Conservation (phyloP, 2,888 invertebrate genomes). For the Podabrus alpinus region DNA sequence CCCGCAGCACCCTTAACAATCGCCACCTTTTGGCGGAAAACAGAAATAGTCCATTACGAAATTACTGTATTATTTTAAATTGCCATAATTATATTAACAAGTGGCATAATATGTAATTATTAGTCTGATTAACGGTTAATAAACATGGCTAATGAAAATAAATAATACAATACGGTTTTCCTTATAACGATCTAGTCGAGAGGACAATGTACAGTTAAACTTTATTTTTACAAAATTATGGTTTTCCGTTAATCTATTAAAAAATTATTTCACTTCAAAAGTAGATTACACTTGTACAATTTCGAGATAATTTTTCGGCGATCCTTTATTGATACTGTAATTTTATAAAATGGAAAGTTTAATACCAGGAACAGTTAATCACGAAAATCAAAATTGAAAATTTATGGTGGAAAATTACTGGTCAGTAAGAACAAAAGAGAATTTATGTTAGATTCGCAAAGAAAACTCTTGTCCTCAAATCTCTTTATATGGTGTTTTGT, state of each 20-base stretch:
- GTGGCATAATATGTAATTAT: background rate
- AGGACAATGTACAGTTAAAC: constrained; percentile 2
- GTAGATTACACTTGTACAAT: background rate
- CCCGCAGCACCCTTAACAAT: constrained; percentile 25
- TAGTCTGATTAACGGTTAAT: background rate
- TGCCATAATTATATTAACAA: background rate
- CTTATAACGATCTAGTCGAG: background rate
- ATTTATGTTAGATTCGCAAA: background rate
- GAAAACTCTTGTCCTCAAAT: background rate
- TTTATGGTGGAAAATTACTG: background rate
- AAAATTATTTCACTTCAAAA: no score
- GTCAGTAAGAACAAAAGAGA: no score
- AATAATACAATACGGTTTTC: background rate
- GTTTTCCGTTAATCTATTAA: background rate
- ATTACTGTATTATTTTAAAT: background rate
- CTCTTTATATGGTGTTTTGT: background rate
- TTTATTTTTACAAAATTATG: background rate
- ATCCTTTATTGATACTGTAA: no score
- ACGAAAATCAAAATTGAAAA: background rate
- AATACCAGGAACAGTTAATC: no score
- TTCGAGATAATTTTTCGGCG: background rate
- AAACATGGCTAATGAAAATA: background rate
- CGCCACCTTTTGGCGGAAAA: constrained; percentile 20
- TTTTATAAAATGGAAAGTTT: no score
- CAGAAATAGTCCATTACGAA: background rate